phyloP scores from a whole-genome alignment of 2,113 vertebrate species.

The Poeciliopsis turrubarensis region DNA sequence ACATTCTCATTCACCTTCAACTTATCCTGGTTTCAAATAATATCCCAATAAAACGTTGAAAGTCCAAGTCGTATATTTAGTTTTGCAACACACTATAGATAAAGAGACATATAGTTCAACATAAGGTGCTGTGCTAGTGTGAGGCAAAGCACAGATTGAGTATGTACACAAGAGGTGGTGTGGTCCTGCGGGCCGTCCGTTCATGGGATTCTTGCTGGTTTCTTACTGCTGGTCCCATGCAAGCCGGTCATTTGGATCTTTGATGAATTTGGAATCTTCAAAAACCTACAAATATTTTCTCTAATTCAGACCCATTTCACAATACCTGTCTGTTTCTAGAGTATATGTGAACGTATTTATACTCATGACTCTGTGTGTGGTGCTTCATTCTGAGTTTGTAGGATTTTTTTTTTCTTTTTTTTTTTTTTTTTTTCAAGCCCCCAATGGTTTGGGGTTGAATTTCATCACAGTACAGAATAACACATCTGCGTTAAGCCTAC shows the following conservation, averaged over 20 bases:
- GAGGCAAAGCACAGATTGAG: constrained; percentile 46
- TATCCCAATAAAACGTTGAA: too few species aligned
- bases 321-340: neutral
- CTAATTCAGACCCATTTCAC: constrained; percentile 35
- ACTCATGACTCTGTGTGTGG: constrained; percentile 7
- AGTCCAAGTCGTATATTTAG: too few species aligned
- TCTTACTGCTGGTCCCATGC: constrained; percentile 62
- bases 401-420: constrained; percentile 21
- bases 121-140: constrained; percentile 24
- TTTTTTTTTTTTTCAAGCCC: constrained; percentile 23
- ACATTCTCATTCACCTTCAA: too few species aligned
- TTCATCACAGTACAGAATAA: constrained; percentile 24
- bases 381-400: constrained; percentile 41
- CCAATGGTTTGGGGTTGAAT: constrained; percentile 45
- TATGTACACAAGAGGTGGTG: constrained; percentile 50
- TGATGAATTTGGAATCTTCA: constrained; percentile 75
- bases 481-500: too few species aligned
- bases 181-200: constrained; percentile 75
- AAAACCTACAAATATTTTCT: constrained; percentile 51
- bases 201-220: constrained; percentile 65
- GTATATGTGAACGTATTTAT: neutral
- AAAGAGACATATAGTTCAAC: constrained; percentile 16
- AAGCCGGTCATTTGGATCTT: constrained; percentile 74
- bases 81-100: neutral
- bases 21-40: too few species aligned